phyloP scores from a whole-genome alignment of 2,888 invertebrate species.

The Eupithecia centaureata region DNA sequence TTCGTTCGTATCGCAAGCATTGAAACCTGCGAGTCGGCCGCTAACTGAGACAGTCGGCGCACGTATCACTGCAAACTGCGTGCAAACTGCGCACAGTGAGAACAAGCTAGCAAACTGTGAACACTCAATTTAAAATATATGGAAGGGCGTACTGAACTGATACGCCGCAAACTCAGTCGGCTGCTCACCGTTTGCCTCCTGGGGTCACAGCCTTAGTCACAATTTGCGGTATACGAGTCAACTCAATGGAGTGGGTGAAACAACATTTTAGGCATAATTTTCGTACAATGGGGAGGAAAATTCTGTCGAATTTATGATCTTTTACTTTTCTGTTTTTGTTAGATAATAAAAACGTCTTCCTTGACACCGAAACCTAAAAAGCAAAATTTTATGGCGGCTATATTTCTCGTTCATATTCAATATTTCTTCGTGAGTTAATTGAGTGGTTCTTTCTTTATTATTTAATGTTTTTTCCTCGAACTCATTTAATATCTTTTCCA shows the following conservation, averaged over 20 bases:
- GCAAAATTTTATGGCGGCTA: neutral
- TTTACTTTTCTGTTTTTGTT: neutral
- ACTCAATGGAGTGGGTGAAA: neutral
- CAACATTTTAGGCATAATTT: neutral
- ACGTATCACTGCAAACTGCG: too few species aligned
- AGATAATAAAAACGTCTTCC: neutral
- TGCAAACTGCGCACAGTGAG: too few species aligned
- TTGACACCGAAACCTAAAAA: neutral
- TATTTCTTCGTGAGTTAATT: neutral
- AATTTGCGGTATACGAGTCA: neutral
- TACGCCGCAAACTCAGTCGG: too few species aligned
- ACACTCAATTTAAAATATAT: too few species aligned
- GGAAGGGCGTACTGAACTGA: too few species aligned
- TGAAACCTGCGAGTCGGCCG: too few species aligned
- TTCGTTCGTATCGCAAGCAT: too few species aligned
- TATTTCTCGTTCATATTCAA: neutral
- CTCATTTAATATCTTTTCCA: neutral
- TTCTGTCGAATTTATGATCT: neutral
- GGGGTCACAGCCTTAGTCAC: too few species aligned
- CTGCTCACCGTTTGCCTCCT: too few species aligned
- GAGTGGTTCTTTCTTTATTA: neutral
- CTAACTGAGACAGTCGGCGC: too few species aligned
- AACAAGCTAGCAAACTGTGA: too few species aligned
- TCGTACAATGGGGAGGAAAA: neutral
- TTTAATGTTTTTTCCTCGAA: neutral